Percentiles rank a stretch among this genome's conserved stretches.
phyloP scores from a whole-genome alignment of 2,888 invertebrate genomes.

The Dynastes hyllus region DNA sequence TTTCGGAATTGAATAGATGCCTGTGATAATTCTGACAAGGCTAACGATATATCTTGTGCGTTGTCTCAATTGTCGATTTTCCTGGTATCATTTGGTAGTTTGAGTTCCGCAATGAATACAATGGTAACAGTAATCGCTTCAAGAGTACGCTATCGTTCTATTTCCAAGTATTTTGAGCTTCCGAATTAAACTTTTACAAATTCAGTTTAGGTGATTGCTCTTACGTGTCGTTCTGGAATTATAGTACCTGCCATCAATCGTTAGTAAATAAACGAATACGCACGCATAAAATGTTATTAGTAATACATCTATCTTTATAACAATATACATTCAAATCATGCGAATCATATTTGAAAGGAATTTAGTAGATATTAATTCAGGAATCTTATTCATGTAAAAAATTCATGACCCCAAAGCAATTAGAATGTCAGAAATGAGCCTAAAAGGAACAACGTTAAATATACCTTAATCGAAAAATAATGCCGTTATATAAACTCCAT shows the following conservation, averaged over 20 bases:
- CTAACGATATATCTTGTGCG: constrained; percentile 19
- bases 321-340: too few species aligned
- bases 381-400: not conserved
- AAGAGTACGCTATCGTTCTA: not conserved
- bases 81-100: constrained; percentile 21
- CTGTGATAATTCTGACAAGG: constrained; percentile 17
- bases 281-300: too few species aligned
- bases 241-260: too few species aligned
- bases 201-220: too few species aligned
- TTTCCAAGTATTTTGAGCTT: not conserved
- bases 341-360: too few species aligned
- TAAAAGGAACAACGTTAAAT: constrained; percentile 11
- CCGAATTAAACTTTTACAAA: not conserved
- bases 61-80: constrained; percentile 14
- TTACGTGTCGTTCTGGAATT: too few species aligned
- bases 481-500: constrained; percentile 17
- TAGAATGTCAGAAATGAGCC: constrained; percentile 13
- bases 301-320: too few species aligned
- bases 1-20: constrained; percentile 21
- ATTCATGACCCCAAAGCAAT: not conserved
- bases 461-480: constrained; percentile 14
- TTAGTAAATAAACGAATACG: too few species aligned
- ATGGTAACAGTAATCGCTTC: constrained; percentile 10
- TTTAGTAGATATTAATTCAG: not conserved
- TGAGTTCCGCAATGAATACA: constrained; percentile 12